Evolutionary conservation across 2,797 vertebrate genomes (phyloP), one percentile per base, ranked within the genome.

Genomic region (Xenentodon cancila): DNA sequence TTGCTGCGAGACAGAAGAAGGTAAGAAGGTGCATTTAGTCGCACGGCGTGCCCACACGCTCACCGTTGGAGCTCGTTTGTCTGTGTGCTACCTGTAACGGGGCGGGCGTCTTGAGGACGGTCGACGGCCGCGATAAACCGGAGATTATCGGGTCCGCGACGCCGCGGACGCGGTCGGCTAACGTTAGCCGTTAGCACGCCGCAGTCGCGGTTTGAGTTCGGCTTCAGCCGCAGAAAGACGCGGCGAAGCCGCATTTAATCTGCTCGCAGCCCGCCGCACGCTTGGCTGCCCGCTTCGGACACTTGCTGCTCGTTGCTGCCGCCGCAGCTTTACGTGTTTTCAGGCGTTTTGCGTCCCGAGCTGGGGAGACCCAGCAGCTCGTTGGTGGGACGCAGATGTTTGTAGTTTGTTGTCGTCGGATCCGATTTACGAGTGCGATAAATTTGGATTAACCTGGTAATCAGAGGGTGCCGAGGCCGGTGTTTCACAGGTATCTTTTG

Each of bases 131-230:
- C n/a, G 4, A 3, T 0, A 9, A 11, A 0, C 44, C 12, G 15
- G 32, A 5, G 17, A 51, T 19, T 8, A 40, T 59, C 16, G n/a
- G 55, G 12, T 63, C 5, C 66, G 25, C 55, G 66, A 71, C 56
- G 48, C 55, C 75, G 62, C 59, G 68, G 74, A 77, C 58, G 84
- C 77, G 85, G 80, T 64, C 62, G 71, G 74, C 72, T 84, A 83
- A 68, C 42, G 55, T 57, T 85, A 84, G 68, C 69, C 43, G 46
- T 34, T 87, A 86, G 81, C 79, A 46, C 57, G 44, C 52, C 53
- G 50, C 62, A 63, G 25, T 37, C 30, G 55, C 7, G 11, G 18
- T 47, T 18, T 13, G 16, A 46, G 9, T 3, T 12, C 42, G 63
- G 75, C 27, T 56, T 52, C 37, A 65, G 54, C 27, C n/a, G 49